These are phyloP conservation scores for Corythucha ciliata DNA, from an alignment of 2,888 invertebrate genomes.

Conservation along the genomic window DNA sequence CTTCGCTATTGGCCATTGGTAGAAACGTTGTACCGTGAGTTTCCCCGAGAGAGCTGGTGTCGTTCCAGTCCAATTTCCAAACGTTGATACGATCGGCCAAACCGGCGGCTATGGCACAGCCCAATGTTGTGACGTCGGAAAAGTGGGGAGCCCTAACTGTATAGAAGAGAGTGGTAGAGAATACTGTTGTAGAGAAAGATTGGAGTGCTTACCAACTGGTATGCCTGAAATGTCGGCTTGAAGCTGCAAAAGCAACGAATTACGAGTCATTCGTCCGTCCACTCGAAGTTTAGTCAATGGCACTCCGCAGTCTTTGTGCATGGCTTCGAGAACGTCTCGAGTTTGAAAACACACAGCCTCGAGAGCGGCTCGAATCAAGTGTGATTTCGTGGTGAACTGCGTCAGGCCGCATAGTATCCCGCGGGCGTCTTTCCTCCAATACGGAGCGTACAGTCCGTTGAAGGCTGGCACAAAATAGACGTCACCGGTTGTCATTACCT, in stretches of 20 bases:
- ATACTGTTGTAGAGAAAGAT: not conserved
- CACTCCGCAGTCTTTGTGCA: conserved; percentile 85
- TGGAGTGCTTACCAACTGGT: conserved; percentile 62
- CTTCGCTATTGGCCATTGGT: conserved; percentile 23
- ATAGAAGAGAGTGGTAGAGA: not conserved
- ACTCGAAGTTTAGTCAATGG: conserved; percentile 74
- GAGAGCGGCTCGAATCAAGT: conserved; percentile 85
- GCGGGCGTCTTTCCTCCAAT: conserved; percentile 94
- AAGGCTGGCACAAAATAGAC: conserved; percentile 98
- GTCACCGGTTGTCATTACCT: conserved; percentile 81
- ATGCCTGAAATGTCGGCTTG: conserved; percentile 91
- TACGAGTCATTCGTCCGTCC: conserved; percentile 88
- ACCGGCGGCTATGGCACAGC: conserved; percentile 88
- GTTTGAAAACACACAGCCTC: conserved; percentile 97
- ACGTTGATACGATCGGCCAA: conserved; percentile 62
- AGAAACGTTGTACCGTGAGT: conserved; percentile 23
- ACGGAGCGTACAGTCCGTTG: conserved; percentile 92
- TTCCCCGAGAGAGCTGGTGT: conserved; percentile 13
- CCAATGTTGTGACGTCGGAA: conserved; percentile 79
- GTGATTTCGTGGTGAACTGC: conserved; percentile 83
- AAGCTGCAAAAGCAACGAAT: conserved; percentile 85
- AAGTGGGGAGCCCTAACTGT: conserved; percentile 26
- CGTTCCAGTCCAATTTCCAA: conserved; percentile 46
- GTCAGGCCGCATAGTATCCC: conserved; percentile 90
- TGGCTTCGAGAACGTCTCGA: conserved; percentile 84